phyloP scores from a whole-genome alignment of 1,140 invertebrate genomes.

The Drosophila leontia region DNA sequence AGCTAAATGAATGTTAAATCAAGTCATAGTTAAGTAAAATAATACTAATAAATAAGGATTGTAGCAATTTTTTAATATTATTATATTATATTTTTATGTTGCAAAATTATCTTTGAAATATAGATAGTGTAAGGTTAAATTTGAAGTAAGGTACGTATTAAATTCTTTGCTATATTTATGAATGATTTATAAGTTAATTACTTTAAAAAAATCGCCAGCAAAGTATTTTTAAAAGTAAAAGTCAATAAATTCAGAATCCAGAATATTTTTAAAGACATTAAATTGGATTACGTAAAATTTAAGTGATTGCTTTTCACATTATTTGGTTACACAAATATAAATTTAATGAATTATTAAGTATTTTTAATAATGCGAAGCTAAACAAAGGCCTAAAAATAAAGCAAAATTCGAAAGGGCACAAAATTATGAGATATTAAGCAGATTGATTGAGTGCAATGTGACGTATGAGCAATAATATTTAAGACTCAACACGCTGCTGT shows the following conservation, averaged over 20 bases:
- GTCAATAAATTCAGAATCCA: neutral
- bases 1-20: neutral
- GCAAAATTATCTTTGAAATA: no score
- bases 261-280: neutral
- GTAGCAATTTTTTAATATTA: neutral
- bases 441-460: slow-evolving; percentile 39
- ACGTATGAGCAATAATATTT: slow-evolving; percentile 49
- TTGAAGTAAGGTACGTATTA: no score
- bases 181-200: neutral
- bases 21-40: neutral
- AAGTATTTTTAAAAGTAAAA: neutral
- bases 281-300: neutral
- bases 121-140: neutral
- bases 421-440: slow-evolving; percentile 5
- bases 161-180: no score
- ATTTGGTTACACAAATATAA: neutral
- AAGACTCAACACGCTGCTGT: slow-evolving; percentile 37
- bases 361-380: neutral
- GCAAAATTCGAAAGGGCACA: neutral
- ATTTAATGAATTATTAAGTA: no score
- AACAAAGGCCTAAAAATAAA: neutral
- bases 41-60: neutral
- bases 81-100: neutral
- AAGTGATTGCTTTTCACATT: neutral
- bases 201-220: neutral